Evolutionary conservation across 1,140 invertebrate species (phyloP).

Genomic region (Lysiphlebus fabarum): DNA sequence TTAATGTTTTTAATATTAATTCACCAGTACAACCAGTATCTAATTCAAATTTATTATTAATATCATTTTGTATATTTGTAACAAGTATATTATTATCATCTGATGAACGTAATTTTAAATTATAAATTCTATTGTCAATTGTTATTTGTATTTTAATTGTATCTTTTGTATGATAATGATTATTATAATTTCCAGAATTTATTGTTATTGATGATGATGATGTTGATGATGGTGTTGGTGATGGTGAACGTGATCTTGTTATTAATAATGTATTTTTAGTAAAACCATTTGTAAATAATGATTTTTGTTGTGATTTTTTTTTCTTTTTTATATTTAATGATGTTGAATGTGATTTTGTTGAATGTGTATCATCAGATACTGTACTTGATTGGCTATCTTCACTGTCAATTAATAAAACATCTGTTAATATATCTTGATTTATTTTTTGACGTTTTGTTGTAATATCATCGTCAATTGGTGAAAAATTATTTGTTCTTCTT

Average conservation of each 20-base stretch:
- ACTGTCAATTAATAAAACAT: constrained; percentile 4
- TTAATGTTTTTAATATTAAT: constrained; percentile 32
- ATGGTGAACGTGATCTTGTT: constrained; percentile 28
- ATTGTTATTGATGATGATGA: constrained; percentile 29
- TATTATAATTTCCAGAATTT: background rate
- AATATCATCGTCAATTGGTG: constrained; percentile 14
- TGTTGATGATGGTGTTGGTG: no score
- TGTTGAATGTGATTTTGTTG: background rate
- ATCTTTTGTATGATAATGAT: constrained; percentile 1
- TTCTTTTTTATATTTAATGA: constrained; percentile 4
- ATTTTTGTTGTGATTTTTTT: constrained; percentile 30
- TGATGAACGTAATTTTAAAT: constrained; percentile 34
- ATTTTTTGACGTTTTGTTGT: constrained; percentile 26
- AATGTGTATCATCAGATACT: background rate
- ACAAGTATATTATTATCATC: constrained; percentile 30
- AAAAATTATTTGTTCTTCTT: constrained; percentile 22
- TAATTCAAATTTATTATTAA: constrained; percentile 31
- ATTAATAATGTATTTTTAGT: constrained; percentile 22
- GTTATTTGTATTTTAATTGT: constrained; percentile 32
- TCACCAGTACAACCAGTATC: constrained; percentile 38
- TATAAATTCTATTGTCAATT: constrained; percentile 34
- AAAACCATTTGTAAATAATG: constrained; percentile 37
- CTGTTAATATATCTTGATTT: constrained; percentile 10
- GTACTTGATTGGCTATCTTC: constrained; percentile 6
- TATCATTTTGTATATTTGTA: constrained; percentile 24